Conservation (phyloP, 2,797 vertebrate genomes). For the Hozukius guyotensis region DNA sequence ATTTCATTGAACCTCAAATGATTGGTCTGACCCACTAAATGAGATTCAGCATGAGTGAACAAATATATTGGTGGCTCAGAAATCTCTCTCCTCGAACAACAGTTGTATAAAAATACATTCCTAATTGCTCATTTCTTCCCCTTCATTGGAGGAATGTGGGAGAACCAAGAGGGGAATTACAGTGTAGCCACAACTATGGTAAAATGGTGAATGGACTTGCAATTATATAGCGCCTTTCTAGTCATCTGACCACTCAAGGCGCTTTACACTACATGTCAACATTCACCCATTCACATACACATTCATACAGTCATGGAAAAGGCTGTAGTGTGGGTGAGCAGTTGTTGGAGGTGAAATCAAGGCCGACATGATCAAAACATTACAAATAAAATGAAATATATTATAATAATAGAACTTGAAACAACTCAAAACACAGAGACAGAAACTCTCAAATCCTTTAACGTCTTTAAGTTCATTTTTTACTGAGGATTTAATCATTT, state of each 20-base stretch:
- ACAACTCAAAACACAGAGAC: not conserved
- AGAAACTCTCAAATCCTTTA: not conserved
- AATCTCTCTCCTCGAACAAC: not conserved
- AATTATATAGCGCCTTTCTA: too few species aligned
- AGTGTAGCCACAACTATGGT: not conserved
- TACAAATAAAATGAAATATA: not conserved
- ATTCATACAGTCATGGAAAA: too few species aligned
- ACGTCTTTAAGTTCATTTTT: accelerated
- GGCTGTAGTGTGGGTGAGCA: not conserved
- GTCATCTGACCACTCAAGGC: too few species aligned
- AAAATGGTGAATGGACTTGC: too few species aligned
- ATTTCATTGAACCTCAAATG: conserved; percentile 2
- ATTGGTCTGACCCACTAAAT: not conserved
- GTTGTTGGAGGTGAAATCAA: not conserved
- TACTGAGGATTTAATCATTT: not conserved
- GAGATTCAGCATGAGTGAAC: not conserved
- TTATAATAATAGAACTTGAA: not conserved
- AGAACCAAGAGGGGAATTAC: not conserved
- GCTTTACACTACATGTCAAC: too few species aligned
- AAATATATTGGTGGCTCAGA: not conserved
- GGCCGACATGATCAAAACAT: not conserved
- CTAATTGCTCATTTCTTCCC: not conserved
- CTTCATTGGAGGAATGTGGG: not conserved
- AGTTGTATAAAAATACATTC: not conserved
- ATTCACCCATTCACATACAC: too few species aligned